phyloP scores from a whole-genome alignment of 2,797 vertebrate genomes.

The Lates japonicus region DNA sequence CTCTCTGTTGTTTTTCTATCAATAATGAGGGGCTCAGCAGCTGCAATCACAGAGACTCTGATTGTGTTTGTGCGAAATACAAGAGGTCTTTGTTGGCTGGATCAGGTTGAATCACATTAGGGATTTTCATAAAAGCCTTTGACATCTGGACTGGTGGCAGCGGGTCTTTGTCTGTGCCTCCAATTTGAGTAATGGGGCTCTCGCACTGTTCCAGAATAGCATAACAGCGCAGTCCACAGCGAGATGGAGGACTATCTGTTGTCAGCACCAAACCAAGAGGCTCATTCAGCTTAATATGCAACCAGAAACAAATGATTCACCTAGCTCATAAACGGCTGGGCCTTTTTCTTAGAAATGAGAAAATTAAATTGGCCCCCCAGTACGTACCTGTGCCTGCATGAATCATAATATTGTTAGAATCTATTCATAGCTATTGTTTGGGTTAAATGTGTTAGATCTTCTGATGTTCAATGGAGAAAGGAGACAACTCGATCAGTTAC shows the following conservation, averaged over 20 bases:
- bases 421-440: not conserved
- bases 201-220: constrained; percentile 63
- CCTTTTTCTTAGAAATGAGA: constrained; percentile 14
- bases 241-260: constrained; percentile 50
- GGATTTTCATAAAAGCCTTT: constrained; percentile 78
- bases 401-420: constrained; percentile 26
- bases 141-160: constrained; percentile 80
- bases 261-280: constrained; percentile 48
- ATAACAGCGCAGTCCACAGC: constrained; percentile 38
- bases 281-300: constrained; percentile 51
- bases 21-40: constrained; percentile 71
- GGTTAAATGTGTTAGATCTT: not conserved
- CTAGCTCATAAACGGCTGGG: constrained; percentile 42
- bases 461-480: not conserved
- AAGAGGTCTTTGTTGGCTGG: constrained; percentile 74
- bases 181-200: constrained; percentile 84
- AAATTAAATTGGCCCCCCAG: constrained; percentile 11
- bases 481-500: not conserved
- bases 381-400: constrained; percentile 8
- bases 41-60: constrained; percentile 65
- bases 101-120: constrained; percentile 75
- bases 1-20: constrained; percentile 70
- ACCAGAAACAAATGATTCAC: constrained; percentile 54
- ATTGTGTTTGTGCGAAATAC: constrained; percentile 71
- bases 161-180: constrained; percentile 75